A percentile compares a stretch with the other conserved stretches of the same genome.
Evolutionary conservation across 2,888 invertebrate genomes (phyloP).

Genomic region (Aporophyla nigra): DNA sequence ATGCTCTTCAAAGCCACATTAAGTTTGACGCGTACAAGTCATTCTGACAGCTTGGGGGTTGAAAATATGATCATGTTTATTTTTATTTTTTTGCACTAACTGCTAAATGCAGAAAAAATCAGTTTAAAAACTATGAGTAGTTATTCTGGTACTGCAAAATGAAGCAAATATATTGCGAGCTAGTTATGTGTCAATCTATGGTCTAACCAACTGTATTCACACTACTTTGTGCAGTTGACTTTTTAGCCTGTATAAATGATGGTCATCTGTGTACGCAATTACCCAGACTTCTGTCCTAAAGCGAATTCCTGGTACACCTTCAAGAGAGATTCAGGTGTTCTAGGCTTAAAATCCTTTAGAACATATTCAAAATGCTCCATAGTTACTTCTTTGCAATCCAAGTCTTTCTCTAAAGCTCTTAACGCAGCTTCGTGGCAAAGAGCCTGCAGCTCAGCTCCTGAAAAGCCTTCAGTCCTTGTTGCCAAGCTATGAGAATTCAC

Average conservation of each 20-base stretch:
- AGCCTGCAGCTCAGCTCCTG: constrained; percentile 98
- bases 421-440: constrained; percentile 98
- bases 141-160: not conserved
- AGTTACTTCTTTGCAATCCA: constrained; percentile 92
- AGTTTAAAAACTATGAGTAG: not conserved
- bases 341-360: constrained; percentile 93
- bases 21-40: not conserved
- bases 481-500: constrained; percentile 93
- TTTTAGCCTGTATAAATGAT: not conserved
- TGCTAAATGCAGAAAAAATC: not conserved
- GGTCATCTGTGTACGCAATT: not conserved
- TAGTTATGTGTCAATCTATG: not conserved
- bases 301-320: constrained; percentile 93
- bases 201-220: not conserved
- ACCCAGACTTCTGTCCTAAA: constrained; percentile 82
- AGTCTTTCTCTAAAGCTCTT: constrained; percentile 94
- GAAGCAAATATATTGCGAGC: not conserved
- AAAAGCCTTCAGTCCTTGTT: constrained; percentile 94
- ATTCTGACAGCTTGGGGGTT: not conserved
- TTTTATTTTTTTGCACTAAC: too few species aligned
- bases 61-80: not conserved
- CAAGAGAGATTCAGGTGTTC: constrained; percentile 94
- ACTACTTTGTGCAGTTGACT: not conserved
- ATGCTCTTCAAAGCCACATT: not conserved
- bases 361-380: constrained; percentile 94